Percentiles rank a stretch among this genome's conserved stretches.
These are phyloP conservation scores for Bombyx mori DNA, from an alignment of 1,140 invertebrate species.

Conservation along the genomic window DNA sequence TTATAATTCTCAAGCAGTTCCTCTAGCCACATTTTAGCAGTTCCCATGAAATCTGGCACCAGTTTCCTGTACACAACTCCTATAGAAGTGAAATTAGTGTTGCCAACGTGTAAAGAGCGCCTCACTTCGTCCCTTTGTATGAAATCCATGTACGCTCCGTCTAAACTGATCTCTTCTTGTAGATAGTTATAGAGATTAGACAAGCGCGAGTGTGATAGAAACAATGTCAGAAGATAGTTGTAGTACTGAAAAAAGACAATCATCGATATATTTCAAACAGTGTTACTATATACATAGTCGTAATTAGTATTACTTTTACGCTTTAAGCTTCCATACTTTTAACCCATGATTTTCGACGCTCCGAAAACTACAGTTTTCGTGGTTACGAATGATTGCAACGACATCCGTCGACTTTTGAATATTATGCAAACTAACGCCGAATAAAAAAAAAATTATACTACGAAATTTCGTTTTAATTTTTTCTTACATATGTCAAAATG, in stretches of 20 bases:
- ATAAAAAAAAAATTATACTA: too few relatives aligned
- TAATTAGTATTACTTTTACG: too few relatives aligned
- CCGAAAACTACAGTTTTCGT: too few relatives aligned
- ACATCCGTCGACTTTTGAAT: too few relatives aligned
- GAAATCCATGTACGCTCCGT: slow-evolving; percentile 68
- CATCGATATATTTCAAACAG: background rate
- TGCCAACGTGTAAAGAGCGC: slow-evolving; percentile 71
- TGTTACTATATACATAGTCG: too few relatives aligned
- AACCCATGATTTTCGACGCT: too few relatives aligned
- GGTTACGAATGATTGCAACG: too few relatives aligned
- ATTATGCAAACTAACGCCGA: too few relatives aligned
- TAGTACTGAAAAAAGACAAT: slow-evolving; percentile 48
- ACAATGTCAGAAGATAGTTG: slow-evolving; percentile 68
- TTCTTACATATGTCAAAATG: too few relatives aligned
- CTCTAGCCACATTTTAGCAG: slow-evolving; percentile 80
- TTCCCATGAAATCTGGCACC: slow-evolving; percentile 83
- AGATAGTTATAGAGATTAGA: slow-evolving; percentile 79
- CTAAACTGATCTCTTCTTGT: slow-evolving; percentile 54
- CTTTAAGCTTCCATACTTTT: too few relatives aligned
- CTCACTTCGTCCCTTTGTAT: slow-evolving; percentile 76
- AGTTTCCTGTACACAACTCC: slow-evolving; percentile 77
- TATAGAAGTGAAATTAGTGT: slow-evolving; percentile 70
- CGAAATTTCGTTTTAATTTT: too few relatives aligned
- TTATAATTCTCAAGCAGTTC: slow-evolving; percentile 77
- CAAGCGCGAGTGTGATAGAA: slow-evolving; percentile 74